A percentile compares a stretch with the other conserved stretches of the same genome.
These are phyloP conservation scores for Microcebus griseorufus DNA, from an alignment of 2,113 vertebrate species.

Conservation along the genomic window DNA sequence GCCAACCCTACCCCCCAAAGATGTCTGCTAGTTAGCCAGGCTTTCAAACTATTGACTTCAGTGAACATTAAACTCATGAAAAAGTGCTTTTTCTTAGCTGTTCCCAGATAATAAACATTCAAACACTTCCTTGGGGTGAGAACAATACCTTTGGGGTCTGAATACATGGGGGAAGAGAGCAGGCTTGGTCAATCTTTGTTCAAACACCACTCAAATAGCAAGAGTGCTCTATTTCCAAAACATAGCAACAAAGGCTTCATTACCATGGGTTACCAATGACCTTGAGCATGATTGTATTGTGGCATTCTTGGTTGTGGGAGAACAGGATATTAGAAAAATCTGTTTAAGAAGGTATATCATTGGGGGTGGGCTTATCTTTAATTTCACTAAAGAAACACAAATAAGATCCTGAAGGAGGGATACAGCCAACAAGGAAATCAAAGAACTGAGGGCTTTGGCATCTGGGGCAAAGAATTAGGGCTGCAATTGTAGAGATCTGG, in stretches of 20 bases:
- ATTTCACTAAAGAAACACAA: background rate
- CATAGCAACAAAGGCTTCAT: background rate
- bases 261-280: background rate
- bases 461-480: background rate
- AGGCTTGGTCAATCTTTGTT: background rate
- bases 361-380: background rate
- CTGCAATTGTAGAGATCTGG: fast-evolving
- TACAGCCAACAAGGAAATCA: background rate
- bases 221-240: background rate
- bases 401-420: fast-evolving
- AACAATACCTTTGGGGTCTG: background rate
- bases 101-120: background rate
- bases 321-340: background rate
- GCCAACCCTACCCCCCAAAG: background rate
- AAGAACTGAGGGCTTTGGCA: background rate
- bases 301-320: background rate
- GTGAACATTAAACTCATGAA: background rate
- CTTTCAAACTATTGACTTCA: background rate
- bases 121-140: background rate
- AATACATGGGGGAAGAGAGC: background rate
- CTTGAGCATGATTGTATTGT: background rate
- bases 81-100: background rate
- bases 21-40: background rate
- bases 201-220: background rate
- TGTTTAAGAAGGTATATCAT: background rate